phyloP scores from a whole-genome alignment of 2,888 invertebrate genomes.

The Uloborus plumipes region DNA sequence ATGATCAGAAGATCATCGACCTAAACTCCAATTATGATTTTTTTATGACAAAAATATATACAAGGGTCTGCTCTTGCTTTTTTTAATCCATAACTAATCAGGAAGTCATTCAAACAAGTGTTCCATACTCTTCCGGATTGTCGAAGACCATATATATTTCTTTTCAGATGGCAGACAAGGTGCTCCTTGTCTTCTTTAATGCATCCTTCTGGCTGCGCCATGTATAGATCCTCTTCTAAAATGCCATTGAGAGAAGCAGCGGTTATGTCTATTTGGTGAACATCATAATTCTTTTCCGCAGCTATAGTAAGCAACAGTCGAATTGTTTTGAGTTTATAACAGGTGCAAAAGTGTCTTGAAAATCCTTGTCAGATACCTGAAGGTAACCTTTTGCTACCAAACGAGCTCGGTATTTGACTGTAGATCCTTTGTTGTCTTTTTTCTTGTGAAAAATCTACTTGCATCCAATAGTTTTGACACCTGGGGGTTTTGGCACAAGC shows the following conservation, averaged over 20 bases:
- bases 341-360: conserved; percentile 23
- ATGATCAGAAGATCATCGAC: conserved; percentile 38
- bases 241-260: conserved; percentile 19
- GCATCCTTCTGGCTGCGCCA: conserved; percentile 19
- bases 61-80: conserved; percentile 21
- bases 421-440: not conserved
- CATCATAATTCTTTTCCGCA: not conserved
- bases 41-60: conserved; percentile 14
- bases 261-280: conserved; percentile 21
- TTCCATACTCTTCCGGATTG: conserved; percentile 34
- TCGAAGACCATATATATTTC: conserved; percentile 29
- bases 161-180: conserved; percentile 20
- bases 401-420: conserved; percentile 12
- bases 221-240: conserved; percentile 17
- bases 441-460: conserved; percentile 1
- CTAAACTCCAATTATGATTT: conserved; percentile 12
- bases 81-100: conserved; percentile 7
- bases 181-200: conserved; percentile 3
- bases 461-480: not conserved
- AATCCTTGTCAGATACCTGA: conserved; percentile 16
- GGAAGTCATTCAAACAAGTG: conserved; percentile 8
- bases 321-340: not conserved
- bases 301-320: conserved; percentile 8
- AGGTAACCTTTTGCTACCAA: conserved; percentile 7
- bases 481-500: conserved; percentile 6